These are phyloP conservation scores for Abscondita cerata DNA, from an alignment of 2,888 invertebrate species.

Conservation along the genomic window DNA sequence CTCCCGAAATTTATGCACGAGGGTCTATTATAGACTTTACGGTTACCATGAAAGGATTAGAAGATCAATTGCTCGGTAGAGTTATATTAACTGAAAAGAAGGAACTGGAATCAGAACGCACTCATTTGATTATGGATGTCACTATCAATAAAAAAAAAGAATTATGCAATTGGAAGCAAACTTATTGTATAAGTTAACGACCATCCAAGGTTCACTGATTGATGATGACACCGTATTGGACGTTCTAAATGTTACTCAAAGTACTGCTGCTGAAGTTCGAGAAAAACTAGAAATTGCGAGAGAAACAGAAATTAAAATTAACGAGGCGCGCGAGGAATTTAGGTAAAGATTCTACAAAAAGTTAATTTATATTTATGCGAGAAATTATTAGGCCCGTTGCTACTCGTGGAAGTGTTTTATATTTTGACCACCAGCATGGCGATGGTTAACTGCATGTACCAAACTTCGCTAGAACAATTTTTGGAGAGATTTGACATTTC, in stretches of 20 bases:
- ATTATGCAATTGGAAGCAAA: constrained; percentile 87
- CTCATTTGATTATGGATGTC: constrained; percentile 80
- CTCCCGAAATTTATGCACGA: constrained; percentile 85
- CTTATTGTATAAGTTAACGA: constrained; percentile 83
- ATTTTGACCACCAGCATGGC: constrained; percentile 89
- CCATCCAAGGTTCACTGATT: constrained; percentile 83
- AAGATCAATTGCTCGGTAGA: constrained; percentile 85
- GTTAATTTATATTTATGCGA: background rate
- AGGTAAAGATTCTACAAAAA: constrained; percentile 41
- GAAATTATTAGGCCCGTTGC: constrained; percentile 72
- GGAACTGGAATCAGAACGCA: constrained; percentile 84
- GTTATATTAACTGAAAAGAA: constrained; percentile 84
- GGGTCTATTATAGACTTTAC: constrained; percentile 90
- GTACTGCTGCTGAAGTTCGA: constrained; percentile 82
- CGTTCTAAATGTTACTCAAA: constrained; percentile 80
- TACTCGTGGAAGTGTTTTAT: constrained; percentile 83
- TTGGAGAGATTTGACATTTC: constrained; percentile 85
- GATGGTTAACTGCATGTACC: constrained; percentile 89
- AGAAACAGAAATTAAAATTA: constrained; percentile 84
- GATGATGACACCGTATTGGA: constrained; percentile 86
- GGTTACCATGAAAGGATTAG: constrained; percentile 88
- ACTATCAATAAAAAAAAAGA: constrained; percentile 81
- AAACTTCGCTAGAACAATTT: constrained; percentile 86
- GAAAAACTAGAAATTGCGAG: constrained; percentile 80
- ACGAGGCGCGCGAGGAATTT: constrained; percentile 84